Conservation (phyloP, 92 coral and sea anemone genomes). For the Porites rus region DNA sequence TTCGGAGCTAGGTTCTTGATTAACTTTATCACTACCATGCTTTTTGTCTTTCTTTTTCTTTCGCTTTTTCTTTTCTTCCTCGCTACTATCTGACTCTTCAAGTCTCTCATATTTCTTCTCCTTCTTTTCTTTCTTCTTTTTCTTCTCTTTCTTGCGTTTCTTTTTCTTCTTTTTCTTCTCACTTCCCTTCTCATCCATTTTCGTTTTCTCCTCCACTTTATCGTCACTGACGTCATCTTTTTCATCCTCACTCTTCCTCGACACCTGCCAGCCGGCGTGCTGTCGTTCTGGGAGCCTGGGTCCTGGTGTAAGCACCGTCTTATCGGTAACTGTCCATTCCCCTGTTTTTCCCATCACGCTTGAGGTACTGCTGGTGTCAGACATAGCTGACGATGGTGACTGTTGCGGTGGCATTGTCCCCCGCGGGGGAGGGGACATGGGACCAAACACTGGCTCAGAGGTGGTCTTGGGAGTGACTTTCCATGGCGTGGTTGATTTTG, state of each 20-base stretch:
- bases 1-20: constrained; percentile 36
- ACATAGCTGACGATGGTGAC: constrained; percentile 87
- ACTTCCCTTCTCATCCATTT: constrained; percentile 15
- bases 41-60: constrained; percentile 56
- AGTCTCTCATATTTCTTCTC: constrained; percentile 58
- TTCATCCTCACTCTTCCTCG: constrained; percentile 50
- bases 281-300: constrained; percentile 98
- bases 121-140: constrained; percentile 64
- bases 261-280: constrained; percentile 98
- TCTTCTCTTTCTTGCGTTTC: constrained; percentile 62
- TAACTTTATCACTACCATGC: constrained; percentile 46
- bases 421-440: constrained; percentile 90
- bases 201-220: constrained; percentile 17
- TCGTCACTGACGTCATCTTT: constrained; percentile 18
- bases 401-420: constrained; percentile 74
- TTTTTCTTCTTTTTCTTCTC: constrained; percentile 62
- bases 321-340: constrained; percentile 90
- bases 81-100: constrained; percentile 18
- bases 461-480: constrained; percentile 77
- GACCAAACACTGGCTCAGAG: constrained; percentile 72
- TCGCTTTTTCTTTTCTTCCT: constrained; percentile 38
- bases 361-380: constrained; percentile 85
- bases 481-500: constrained; percentile 94
- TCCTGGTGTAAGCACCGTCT: constrained; percentile 66
- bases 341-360: constrained; percentile 93